These are phyloP conservation scores for Aculops lycopersici DNA, from an alignment of 1,140 invertebrate genomes.

Conservation along the genomic window DNA sequence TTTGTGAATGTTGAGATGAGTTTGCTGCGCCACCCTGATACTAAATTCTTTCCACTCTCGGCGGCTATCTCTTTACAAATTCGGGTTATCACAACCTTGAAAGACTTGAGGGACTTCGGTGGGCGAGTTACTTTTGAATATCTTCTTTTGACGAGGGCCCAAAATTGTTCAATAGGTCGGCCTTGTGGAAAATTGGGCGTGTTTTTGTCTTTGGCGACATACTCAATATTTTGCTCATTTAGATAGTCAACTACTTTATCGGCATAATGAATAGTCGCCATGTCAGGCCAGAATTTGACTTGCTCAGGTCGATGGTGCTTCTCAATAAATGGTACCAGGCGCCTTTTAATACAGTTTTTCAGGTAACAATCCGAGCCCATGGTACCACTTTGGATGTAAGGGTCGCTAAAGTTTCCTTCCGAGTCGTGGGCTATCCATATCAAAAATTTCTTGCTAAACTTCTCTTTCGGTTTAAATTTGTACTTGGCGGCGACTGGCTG, in stretches of 20 bases:
- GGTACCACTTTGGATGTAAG: neutral
- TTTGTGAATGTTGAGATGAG: no score
- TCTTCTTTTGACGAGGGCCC: neutral
- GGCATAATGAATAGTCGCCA: conserved; percentile 2
- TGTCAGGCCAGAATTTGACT: conserved; percentile 3
- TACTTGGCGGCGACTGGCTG: neutral
- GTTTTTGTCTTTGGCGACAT: neutral
- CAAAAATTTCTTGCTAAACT: conserved; percentile 1
- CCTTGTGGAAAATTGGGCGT: conserved; percentile 1
- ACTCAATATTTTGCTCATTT: neutral
- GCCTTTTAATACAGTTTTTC: conserved; percentile 1
- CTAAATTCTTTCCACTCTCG: no score
- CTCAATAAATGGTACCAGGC: conserved; percentile 1
- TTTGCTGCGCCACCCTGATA: no score
- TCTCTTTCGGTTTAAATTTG: neutral
- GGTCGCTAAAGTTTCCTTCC: neutral
- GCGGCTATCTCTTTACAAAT: no score
- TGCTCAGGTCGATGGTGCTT: conserved; percentile 1
- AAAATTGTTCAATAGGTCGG: conserved; percentile 3
- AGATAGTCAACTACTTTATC: neutral
- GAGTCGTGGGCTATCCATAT: neutral
- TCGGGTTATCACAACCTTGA: no score
- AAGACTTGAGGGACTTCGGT: no score
- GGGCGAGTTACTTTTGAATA: no score
- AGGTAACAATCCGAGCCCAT: neutral